Evolutionary conservation across 2,113 vertebrate genomes (phyloP), one percentile per base, ranked within the genome.

Genomic region (Emydocephalus ijimae): DNA sequence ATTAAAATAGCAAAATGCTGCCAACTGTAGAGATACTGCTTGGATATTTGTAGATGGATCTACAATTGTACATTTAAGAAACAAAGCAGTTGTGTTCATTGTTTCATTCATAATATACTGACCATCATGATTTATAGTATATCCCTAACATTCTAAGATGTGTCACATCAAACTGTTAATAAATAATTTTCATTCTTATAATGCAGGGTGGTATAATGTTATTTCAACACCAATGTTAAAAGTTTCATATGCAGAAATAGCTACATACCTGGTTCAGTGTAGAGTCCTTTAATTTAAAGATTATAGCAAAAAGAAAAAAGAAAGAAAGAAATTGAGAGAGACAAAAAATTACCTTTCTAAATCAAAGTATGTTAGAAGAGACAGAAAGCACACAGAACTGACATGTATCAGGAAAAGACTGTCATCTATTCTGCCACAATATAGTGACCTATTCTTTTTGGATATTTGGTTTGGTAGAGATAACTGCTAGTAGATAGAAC

Each of bases 31-130:
- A 93, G 92, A 59, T 92, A 90, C 89, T 39, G 45, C 50, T 34
- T 20, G 45, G 92, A 87, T 93, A 94, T 92, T 91, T 89, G n/a
- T 95, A 95, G 86, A 94, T 57, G 0, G 95, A 87, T 64, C 48
- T 88, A 55, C 3, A 85, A 89, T 11, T 61, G 20, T 45, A 93
- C 91, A n/a, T 54, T 91, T 34, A 8, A 52, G 61, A 92, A 91
- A 12, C 59, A 91, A 90, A 8, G 59, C 24, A 94, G 91, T 91
- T 94, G 29, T 55, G 43, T 89, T 92, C 43, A 24, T 24, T 26
- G 92, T 87, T 90, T 92, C 45, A 90, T 74, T 64, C 52, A 89
- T 89, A 81, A 89, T 85, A 86, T 43, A 85, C 88, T 6, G 89
- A 8, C 26, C 15, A 52, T 69, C 92, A 88, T 61, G 9, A 48